Evolutionary conservation across 2,797 vertebrate species (phyloP).

Genomic region (Myotis daubentonii): DNA sequence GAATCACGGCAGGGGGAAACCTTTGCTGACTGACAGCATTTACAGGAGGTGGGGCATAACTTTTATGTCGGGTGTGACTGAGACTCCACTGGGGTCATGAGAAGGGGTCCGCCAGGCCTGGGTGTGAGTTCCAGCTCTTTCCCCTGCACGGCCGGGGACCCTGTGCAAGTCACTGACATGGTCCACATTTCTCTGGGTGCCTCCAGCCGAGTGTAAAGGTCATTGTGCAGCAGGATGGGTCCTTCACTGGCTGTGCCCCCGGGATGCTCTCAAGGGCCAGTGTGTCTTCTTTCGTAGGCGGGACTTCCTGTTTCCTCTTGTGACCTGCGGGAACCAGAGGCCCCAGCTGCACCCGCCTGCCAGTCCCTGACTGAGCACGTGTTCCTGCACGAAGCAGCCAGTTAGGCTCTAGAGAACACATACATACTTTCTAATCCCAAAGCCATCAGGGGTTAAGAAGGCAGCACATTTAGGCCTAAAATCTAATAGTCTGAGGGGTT

Average conservation of each 20-base stretch:
- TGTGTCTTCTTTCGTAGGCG: background rate
- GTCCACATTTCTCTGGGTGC: background rate
- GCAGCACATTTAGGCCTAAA: background rate
- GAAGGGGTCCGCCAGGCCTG: background rate
- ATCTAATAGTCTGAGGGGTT: background rate
- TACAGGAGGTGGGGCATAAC: background rate
- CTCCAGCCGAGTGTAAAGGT: background rate
- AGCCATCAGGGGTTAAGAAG: background rate
- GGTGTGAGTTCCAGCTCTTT: background rate
- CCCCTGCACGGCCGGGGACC: background rate
- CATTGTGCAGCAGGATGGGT: background rate
- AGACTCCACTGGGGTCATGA: background rate
- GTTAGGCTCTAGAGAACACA: background rate
- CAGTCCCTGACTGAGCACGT: background rate
- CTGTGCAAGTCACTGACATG: background rate
- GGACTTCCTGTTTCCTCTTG: background rate
- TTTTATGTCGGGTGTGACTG: background rate
- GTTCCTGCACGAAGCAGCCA: background rate
- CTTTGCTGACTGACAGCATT: background rate
- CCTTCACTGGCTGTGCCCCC: background rate
- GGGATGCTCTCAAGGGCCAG: background rate
- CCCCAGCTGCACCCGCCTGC: background rate
- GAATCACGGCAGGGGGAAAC: background rate
- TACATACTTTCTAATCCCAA: background rate
- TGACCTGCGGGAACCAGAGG: background rate